These are phyloP conservation scores for Limanda limanda DNA, from an alignment of 2,113 vertebrate species.

Conservation along the genomic window DNA sequence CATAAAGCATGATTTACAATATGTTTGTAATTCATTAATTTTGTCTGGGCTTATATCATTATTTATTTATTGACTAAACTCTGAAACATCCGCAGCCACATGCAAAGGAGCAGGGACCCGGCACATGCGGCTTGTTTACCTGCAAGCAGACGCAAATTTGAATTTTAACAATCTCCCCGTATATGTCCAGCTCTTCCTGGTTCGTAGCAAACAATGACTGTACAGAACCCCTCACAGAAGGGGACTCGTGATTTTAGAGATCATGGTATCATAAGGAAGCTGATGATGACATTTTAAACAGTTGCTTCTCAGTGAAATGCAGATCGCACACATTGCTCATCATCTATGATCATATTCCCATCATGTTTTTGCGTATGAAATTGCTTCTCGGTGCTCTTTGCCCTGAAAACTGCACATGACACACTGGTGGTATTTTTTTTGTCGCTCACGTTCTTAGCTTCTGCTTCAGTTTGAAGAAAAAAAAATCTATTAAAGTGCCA, in stretches of 20 bases:
- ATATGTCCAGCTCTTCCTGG: neutral
- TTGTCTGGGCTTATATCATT: neutral
- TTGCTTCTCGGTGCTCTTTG: too few species aligned
- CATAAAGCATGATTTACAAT: neutral
- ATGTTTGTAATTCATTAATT: neutral
- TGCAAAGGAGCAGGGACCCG: neutral
- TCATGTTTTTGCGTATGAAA: too few species aligned
- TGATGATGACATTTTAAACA: neutral
- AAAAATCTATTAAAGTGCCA: neutral
- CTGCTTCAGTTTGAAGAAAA: neutral
- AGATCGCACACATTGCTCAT: neutral
- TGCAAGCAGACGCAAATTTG: conserved; percentile 22
- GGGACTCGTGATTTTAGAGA: neutral
- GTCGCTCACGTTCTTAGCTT: neutral
- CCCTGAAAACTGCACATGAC: too few species aligned
- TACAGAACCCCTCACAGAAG: neutral
- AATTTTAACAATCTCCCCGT: conserved; percentile 41
- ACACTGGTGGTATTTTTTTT: too few species aligned
- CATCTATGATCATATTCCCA: too few species aligned
- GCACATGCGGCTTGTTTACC: neutral
- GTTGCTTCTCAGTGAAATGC: neutral
- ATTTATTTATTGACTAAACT: neutral
- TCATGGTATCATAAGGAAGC: too few species aligned
- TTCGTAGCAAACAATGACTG: neutral
- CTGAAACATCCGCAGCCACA: neutral